Conservation (phyloP, 1,140 invertebrate genomes). For the Leptinotarsa lineolata region DNA sequence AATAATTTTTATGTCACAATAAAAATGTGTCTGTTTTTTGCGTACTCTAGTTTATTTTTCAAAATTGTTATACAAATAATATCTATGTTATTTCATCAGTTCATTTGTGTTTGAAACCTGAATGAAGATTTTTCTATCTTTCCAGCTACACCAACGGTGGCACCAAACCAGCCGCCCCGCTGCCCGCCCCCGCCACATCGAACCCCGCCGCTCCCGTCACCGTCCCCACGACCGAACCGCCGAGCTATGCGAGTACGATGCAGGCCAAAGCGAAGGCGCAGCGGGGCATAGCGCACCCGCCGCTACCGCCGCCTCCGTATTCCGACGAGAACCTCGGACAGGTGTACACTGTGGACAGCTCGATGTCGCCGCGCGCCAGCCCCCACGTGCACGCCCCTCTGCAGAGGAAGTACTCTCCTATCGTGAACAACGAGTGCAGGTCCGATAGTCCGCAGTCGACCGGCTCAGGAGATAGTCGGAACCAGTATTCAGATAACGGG, state of each 20-base stretch:
- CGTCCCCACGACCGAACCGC: constrained; percentile 84
- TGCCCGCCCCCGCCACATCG: constrained; percentile 54
- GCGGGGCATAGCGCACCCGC: constrained; percentile 62
- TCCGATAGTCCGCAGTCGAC: constrained; percentile 64
- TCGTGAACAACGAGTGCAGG: constrained; percentile 60
- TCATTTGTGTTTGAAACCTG: no score
- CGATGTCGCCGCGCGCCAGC: constrained; percentile 57
- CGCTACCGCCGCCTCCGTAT: constrained; percentile 74
- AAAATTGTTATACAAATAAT: no score
- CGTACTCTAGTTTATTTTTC: no score
- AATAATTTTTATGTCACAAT: no score
- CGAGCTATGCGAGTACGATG: constrained; percentile 90
- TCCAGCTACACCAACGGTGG: constrained; percentile 55
- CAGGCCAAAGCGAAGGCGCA: constrained; percentile 78
- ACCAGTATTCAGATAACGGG: constrained; percentile 54
- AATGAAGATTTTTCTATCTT: no score
- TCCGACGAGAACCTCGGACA: constrained; percentile 55
- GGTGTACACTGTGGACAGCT: constrained; percentile 57
- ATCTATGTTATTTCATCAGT: no score
- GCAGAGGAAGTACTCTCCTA: constrained; percentile 69
- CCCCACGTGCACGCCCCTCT: constrained; percentile 62
- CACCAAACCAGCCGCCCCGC: constrained; percentile 62
- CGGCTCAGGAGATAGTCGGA: constrained; percentile 57
- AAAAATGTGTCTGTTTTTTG: no score
- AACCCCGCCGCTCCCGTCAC: constrained; percentile 53